Percentiles rank a stretch among this genome's conserved stretches.
phyloP scores from a whole-genome alignment of 2,113 vertebrate species.

The Girardinichthys multiradiatus region DNA sequence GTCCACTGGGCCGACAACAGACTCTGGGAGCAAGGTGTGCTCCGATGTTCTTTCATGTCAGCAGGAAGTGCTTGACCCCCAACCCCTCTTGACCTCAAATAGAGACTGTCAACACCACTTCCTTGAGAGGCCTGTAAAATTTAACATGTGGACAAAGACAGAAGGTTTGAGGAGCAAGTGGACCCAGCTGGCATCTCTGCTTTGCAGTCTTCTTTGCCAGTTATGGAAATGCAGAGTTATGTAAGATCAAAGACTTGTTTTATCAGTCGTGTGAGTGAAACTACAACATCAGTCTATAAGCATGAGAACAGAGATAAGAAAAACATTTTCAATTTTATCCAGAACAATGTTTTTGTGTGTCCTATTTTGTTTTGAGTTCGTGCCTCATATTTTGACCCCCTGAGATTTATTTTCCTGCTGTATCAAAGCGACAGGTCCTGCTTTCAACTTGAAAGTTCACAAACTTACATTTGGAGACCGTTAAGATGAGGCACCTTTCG shows the following conservation, averaged over 20 bases:
- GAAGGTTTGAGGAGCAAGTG: slow-evolving; percentile 51
- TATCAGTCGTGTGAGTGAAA: slow-evolving; percentile 14
- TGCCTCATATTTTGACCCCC: slow-evolving; percentile 17
- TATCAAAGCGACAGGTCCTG: slow-evolving; percentile 51
- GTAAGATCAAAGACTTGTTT: slow-evolving; percentile 48
- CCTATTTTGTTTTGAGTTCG: slow-evolving; percentile 13
- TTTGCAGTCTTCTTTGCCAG: slow-evolving; percentile 35
- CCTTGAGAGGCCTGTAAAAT: slow-evolving; percentile 76
- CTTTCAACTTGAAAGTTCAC: slow-evolving; percentile 56
- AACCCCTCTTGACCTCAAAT: slow-evolving; percentile 77
- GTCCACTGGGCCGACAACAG: slow-evolving; percentile 59
- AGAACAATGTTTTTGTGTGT: slow-evolving; percentile 22
- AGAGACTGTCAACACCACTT: slow-evolving; percentile 79
- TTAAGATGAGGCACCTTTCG: slow-evolving; percentile 22
- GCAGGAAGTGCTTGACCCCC: slow-evolving; percentile 79
- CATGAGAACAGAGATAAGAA: slow-evolving; percentile 5
- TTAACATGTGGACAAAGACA: slow-evolving; percentile 76
- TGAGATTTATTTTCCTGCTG: background rate
- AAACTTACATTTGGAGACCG: slow-evolving; percentile 34
- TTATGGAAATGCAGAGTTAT: slow-evolving; percentile 45
- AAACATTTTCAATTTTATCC: background rate
- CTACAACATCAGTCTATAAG: slow-evolving; percentile 1
- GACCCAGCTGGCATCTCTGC: slow-evolving; percentile 60
- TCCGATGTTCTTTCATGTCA: slow-evolving; percentile 81
- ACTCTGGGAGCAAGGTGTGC: slow-evolving; percentile 81